Conservation (phyloP, 2,888 invertebrate species). For the Drosophila vallismaia region DNA sequence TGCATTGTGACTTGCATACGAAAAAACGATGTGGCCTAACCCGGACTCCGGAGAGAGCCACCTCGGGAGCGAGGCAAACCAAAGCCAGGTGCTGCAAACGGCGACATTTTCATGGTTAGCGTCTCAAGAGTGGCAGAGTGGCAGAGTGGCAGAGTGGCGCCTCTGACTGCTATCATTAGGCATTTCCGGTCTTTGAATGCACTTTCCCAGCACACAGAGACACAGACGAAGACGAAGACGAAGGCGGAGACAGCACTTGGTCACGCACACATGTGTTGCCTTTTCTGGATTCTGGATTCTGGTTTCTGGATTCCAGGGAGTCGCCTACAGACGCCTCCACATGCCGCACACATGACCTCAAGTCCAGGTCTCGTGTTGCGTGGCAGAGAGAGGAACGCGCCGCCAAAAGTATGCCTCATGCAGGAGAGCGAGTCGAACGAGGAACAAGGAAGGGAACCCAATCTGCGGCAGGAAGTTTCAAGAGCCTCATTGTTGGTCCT, state of each 20-base stretch:
- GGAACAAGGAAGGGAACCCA: not conserved
- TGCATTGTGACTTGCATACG: constrained; percentile 43
- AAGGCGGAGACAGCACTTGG: constrained; percentile 1
- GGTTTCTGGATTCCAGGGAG: not conserved
- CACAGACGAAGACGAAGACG: not conserved
- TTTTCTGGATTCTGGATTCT: constrained; percentile 3
- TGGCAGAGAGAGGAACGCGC: not conserved
- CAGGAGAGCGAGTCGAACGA: not conserved
- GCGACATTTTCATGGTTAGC: not conserved
- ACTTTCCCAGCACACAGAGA: constrained; percentile 19
- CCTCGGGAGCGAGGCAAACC: too few relatives aligned
- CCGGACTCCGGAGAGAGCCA: too few relatives aligned
- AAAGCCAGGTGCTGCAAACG: constrained; percentile 48
- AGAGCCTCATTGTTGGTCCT: constrained; percentile 13
- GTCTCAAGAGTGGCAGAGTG: not conserved
- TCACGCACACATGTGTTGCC: not conserved
- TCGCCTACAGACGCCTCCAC: constrained; percentile 10
- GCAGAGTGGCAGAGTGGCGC: constrained; percentile 4
- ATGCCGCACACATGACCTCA: constrained; percentile 24
- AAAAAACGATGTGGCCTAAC: constrained; percentile 5
- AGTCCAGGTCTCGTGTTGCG: constrained; percentile 9
- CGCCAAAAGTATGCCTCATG: constrained; percentile 24
- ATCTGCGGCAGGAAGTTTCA: constrained; percentile 15
- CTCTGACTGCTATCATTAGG: constrained; percentile 49
- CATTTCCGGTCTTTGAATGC: constrained; percentile 63